phyloP scores from a whole-genome alignment of 2,888 invertebrate genomes.

The Synanthedon myopaeformis region DNA sequence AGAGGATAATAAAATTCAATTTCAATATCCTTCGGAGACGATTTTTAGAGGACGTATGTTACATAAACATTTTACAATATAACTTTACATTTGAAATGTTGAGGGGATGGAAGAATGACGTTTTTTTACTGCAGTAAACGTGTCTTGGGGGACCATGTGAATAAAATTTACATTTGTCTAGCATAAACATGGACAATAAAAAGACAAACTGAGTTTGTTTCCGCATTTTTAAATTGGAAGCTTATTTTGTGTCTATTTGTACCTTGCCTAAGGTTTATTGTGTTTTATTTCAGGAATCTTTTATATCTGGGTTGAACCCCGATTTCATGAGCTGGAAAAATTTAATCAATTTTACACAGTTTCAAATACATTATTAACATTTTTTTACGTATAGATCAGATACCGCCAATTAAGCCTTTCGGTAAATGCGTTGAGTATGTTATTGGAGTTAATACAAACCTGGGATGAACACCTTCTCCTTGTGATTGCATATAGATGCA shows the following conservation, averaged over 20 bases:
- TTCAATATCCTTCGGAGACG: constrained; percentile 28
- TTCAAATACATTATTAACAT: no score
- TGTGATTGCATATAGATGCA: no score
- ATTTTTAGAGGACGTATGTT: constrained; percentile 35
- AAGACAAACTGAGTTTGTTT: constrained; percentile 6
- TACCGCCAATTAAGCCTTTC: no score
- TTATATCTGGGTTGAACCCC: no score
- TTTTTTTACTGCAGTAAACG: constrained; percentile 26
- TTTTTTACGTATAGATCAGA: no score
- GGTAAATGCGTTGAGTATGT: no score
- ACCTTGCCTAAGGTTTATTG: no score
- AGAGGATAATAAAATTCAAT: constrained; percentile 49
- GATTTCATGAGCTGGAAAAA: no score
- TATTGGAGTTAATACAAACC: no score
- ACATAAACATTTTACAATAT: constrained; percentile 49
- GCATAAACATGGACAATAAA: constrained; percentile 20
- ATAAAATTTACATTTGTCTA: constrained; percentile 33
- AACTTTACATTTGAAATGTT: constrained; percentile 23
- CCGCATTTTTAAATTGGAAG: not conserved
- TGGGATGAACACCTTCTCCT: no score
- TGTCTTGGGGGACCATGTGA: constrained; percentile 21
- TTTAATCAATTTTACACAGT: no score
- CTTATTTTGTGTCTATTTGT: not conserved
- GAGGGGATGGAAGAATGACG: constrained; percentile 17
- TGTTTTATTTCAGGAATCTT: no score